These are phyloP conservation scores for Rousettus leschenaultii DNA, from an alignment of 2,113 vertebrate species.

Conservation along the genomic window DNA sequence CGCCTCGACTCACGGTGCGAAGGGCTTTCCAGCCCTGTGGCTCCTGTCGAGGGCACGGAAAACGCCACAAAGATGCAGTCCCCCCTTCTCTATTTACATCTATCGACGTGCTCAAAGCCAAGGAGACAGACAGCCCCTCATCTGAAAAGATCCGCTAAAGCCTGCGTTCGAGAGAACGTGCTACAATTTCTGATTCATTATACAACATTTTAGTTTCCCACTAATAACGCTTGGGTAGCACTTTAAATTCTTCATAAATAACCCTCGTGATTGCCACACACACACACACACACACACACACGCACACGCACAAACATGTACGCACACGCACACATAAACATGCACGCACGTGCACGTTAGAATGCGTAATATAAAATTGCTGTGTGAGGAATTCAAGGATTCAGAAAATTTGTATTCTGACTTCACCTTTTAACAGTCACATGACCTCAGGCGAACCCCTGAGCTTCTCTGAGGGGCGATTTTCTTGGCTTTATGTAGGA, in stretches of 20 bases:
- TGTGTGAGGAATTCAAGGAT: background rate
- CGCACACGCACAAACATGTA: too few relatives aligned
- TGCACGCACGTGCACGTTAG: background rate
- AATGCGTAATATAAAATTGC: background rate
- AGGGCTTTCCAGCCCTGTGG: background rate
- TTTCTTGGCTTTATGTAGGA: background rate
- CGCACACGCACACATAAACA: background rate
- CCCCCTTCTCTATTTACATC: background rate
- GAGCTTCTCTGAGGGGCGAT: background rate
- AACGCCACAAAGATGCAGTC: background rate
- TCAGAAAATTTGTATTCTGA: background rate
- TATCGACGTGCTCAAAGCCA: background rate
- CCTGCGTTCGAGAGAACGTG: background rate
- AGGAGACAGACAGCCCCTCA: background rate
- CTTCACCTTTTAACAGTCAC: background rate
- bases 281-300: background rate
- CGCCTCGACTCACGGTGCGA: background rate
- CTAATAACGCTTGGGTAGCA: background rate
- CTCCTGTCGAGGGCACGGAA: too few relatives aligned
- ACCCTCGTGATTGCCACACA: background rate
- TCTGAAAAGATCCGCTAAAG: background rate
- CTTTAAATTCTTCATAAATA: background rate
- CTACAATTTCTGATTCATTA: conserved; percentile 18
- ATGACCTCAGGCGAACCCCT: background rate
- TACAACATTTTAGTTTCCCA: conserved; percentile 29